Evolutionary conservation across 1,140 invertebrate genomes (phyloP).

Genomic region (Drosophila bocki): DNA sequence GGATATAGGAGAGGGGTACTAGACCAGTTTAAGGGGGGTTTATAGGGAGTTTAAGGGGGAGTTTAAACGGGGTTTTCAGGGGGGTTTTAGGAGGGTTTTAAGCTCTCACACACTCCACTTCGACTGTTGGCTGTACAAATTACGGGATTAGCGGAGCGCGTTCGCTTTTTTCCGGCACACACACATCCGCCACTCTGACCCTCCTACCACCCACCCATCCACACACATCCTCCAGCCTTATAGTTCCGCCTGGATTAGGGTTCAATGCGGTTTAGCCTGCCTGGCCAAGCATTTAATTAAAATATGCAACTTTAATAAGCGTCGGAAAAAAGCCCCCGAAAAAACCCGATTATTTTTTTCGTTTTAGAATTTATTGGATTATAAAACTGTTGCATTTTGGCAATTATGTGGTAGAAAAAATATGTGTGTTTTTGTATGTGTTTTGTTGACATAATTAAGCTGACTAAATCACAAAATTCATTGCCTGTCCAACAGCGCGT

Average conservation of each 20-base stretch:
- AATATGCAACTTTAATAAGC: constrained; percentile 76
- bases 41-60: neutral
- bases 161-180: constrained; percentile 53
- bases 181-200: neutral
- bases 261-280: constrained; percentile 59
- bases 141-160: constrained; percentile 76
- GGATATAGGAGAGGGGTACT: neutral
- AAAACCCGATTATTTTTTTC: constrained; percentile 25
- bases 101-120: constrained; percentile 15
- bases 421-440: constrained; percentile 35
- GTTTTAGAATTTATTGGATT: constrained; percentile 57
- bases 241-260: constrained; percentile 60
- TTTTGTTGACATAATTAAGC: constrained; percentile 64
- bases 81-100: neutral
- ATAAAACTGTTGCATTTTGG: constrained; percentile 69
- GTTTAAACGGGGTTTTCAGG: neutral
- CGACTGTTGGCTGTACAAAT: constrained; percentile 77
- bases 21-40: constrained; percentile 3
- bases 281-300: constrained; percentile 67
- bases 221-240: constrained; percentile 2
- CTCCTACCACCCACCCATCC: neutral
- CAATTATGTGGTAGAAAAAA: constrained; percentile 44
- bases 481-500: constrained; percentile 28
- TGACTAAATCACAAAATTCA: constrained; percentile 60
- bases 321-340: neutral